Evolutionary conservation across 1,140 invertebrate species (phyloP).

Genomic region (Meloidogyne chitwoodi): DNA sequence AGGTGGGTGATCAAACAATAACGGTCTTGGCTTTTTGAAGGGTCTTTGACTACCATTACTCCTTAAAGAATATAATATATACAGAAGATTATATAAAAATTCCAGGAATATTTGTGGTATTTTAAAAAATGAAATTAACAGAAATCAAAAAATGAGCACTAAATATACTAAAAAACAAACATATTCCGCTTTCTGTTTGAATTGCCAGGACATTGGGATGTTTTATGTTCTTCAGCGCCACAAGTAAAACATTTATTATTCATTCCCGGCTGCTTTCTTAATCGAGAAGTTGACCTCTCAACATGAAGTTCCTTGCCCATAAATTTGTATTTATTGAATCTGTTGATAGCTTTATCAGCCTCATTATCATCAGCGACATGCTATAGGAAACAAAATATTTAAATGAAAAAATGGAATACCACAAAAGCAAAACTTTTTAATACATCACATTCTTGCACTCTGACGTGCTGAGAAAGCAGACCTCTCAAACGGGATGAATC

Average conservation of each 20-base stretch:
- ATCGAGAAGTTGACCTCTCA: constrained; percentile 41
- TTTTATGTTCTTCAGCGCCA: constrained; percentile 55
- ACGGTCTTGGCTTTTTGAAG: constrained; percentile 26
- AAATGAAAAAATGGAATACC: constrained; percentile 26
- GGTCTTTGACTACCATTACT: background rate
- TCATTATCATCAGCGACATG: constrained; percentile 51
- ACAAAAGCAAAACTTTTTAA: constrained; percentile 58
- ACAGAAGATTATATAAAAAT: no score
- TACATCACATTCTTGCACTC: constrained; percentile 59
- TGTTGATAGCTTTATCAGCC: constrained; percentile 44
- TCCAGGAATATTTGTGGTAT: no score
- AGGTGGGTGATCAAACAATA: background rate
- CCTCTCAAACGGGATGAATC: constrained; percentile 48
- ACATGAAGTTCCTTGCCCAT: constrained; percentile 53
- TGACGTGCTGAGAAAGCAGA: constrained; percentile 47
- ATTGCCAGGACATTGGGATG: constrained; percentile 45
- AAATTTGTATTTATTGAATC: constrained; percentile 48
- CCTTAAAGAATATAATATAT: no score
- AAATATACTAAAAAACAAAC: background rate
- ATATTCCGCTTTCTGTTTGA: background rate
- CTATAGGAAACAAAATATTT: constrained; percentile 23
- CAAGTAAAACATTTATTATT: constrained; percentile 53
- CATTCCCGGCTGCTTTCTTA: constrained; percentile 51
- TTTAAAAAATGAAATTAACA: no score
- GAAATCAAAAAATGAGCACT: background rate